These are phyloP conservation scores for Aulostomus chinensis DNA, from an alignment of 2,797 vertebrate genomes.

Conservation along the genomic window DNA sequence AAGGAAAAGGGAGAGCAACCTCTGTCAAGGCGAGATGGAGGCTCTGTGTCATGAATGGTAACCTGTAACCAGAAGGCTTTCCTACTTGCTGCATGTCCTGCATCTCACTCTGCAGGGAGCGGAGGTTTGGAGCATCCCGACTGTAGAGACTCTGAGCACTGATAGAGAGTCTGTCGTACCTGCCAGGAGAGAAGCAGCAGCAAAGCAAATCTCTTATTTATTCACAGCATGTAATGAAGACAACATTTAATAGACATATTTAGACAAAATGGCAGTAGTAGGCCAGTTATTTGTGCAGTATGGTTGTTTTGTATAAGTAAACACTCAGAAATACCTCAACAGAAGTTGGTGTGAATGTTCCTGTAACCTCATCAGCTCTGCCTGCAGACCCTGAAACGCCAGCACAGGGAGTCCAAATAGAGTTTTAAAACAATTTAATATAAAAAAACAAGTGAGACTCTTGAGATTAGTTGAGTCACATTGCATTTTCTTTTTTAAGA, in stretches of 20 bases:
- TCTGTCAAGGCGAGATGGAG: too few relatives aligned
- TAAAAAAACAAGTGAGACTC: too few relatives aligned
- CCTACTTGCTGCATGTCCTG: conserved; percentile 74
- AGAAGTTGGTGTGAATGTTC: conserved; percentile 77
- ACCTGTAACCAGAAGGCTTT: not conserved
- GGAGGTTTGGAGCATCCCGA: conserved; percentile 61
- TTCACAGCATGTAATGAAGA: too few relatives aligned
- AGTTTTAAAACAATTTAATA: too few relatives aligned
- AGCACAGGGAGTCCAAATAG: too few relatives aligned
- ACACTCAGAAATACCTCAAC: conserved; percentile 66
- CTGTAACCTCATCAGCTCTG: conserved; percentile 71
- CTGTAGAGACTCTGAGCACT: conserved; percentile 43
- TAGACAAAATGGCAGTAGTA: too few relatives aligned
- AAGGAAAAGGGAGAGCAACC: not conserved
- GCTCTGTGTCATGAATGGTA: not conserved
- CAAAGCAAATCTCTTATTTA: not conserved
- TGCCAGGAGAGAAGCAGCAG: conserved; percentile 35
- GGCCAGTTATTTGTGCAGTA: too few relatives aligned
- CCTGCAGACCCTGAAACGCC: conserved; percentile 70
- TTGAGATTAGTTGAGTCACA: too few relatives aligned
- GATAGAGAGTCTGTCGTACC: conserved; percentile 68
- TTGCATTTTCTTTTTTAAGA: too few relatives aligned
- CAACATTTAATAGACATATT: too few relatives aligned
- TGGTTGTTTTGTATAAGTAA: too few relatives aligned
- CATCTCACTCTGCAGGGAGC: conserved; percentile 77